Evolutionary conservation across 2,113 vertebrate genomes (phyloP).

Genomic region (Crocuta crocuta): DNA sequence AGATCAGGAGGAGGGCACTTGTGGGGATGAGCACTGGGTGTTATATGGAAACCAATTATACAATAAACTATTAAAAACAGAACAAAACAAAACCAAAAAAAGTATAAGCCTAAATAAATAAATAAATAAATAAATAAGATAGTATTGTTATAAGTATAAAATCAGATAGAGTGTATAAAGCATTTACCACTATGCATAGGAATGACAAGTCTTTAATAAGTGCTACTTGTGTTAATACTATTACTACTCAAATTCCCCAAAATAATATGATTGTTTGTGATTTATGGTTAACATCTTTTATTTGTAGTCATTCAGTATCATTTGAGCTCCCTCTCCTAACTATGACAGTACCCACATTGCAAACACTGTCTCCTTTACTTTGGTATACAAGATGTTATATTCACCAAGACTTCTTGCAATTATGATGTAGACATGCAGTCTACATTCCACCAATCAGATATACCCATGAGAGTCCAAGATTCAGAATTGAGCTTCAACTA

Average conservation of each 20-base stretch:
- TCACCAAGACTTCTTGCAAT: not conserved
- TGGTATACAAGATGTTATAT: not conserved
- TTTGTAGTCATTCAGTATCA: not conserved
- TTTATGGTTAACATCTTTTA: not conserved
- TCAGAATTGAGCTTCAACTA: not conserved
- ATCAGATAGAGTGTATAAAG: not conserved
- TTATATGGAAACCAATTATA: too few species aligned
- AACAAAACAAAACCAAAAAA: too few species aligned
- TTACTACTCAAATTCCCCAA: not conserved
- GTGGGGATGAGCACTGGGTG: too few species aligned
- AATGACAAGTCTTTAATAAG: not conserved
- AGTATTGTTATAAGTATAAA: not conserved
- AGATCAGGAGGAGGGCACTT: too few species aligned
- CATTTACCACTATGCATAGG: not conserved
- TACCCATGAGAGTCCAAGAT: not conserved
- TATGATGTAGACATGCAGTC: not conserved
- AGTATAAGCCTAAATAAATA: too few species aligned
- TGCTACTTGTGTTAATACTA: not conserved
- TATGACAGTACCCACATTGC: not conserved
- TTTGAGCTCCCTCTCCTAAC: not conserved
- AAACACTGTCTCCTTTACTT: not conserved
- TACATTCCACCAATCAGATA: not conserved
- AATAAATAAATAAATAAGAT: not conserved
- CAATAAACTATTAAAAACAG: too few species aligned
- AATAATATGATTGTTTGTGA: not conserved